Evolutionary conservation across 2,113 vertebrate species (phyloP).

Genomic region (Sander lucioperca): DNA sequence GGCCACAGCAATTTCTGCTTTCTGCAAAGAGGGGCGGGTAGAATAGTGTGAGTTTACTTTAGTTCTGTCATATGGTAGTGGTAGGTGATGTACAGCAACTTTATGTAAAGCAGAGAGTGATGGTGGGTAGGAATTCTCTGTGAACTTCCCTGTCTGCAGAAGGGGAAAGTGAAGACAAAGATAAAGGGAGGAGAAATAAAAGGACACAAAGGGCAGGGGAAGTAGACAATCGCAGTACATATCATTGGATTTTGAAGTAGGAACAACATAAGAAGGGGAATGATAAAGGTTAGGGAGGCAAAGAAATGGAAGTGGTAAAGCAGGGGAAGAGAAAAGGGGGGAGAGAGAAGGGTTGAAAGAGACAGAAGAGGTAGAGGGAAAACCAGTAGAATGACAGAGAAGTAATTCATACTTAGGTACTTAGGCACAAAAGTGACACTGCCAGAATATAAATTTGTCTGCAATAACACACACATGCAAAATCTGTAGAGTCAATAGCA

Average conservation of each 20-base stretch:
- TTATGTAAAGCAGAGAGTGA: constrained; percentile 7
- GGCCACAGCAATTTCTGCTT: constrained; percentile 98
- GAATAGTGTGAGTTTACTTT: not conserved
- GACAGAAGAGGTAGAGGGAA: not conserved
- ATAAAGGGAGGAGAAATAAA: not conserved
- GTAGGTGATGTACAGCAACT: not conserved
- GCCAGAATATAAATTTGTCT: constrained; percentile 58
- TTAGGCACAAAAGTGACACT: constrained; percentile 46
- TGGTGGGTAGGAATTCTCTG: not conserved
- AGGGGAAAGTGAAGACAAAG: not conserved
- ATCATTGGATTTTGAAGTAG: constrained; percentile 11
- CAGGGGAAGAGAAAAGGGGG: not conserved
- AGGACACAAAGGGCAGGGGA: constrained; percentile 9
- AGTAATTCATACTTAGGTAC: constrained; percentile 65
- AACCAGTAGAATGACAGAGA: constrained; percentile 34
- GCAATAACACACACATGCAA: constrained; percentile 4
- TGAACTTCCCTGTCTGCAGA: not conserved
- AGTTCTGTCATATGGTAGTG: not conserved
- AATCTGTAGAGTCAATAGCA: constrained; percentile 49
- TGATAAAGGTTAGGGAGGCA: not conserved
- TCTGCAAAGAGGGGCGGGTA: constrained; percentile 80
- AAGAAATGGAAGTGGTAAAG: constrained; percentile 18
- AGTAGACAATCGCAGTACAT: constrained; percentile 5
- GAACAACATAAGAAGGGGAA: constrained; percentile 3
- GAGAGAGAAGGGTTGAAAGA: constrained; percentile 25